Evolutionary conservation across 2,113 vertebrate species (phyloP).

Genomic region (Petaurus breviceps): DNA sequence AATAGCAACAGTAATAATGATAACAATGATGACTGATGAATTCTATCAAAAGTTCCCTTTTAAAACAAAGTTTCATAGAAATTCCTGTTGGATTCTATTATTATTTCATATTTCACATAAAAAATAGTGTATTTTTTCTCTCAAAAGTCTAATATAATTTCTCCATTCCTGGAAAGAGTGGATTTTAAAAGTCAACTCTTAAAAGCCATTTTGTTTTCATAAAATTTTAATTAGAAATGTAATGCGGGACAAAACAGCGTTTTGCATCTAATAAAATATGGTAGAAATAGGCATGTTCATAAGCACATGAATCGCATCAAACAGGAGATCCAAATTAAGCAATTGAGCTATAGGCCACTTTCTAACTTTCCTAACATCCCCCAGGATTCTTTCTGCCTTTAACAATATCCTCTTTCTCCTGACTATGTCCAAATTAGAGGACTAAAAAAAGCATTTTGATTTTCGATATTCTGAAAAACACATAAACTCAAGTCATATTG

Average conservation of each 20-base stretch:
- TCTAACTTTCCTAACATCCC: not conserved
- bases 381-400: constrained; percentile 13
- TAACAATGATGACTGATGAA: not conserved
- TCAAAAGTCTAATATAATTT: constrained; percentile 30
- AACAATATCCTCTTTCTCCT: not conserved
- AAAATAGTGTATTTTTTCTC: not conserved
- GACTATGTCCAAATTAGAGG: constrained; percentile 21
- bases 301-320: constrained; percentile 26
- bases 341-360: not conserved
- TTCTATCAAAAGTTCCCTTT: constrained; percentile 11
- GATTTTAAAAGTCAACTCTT: constrained; percentile 5
- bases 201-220: constrained; percentile 27
- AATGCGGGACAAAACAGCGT: not conserved
- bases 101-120: not conserved
- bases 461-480: constrained; percentile 13
- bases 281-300: not conserved
- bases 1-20: not conserved
- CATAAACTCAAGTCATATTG: constrained; percentile 10
- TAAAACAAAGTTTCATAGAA: not conserved
- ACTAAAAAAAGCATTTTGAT: not conserved
- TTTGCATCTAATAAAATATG: not conserved
- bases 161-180: constrained; percentile 15
- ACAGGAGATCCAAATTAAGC: constrained; percentile 1
- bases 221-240: constrained; percentile 39
- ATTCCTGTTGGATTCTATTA: not conserved